Evolutionary conservation across 1,140 invertebrate genomes (phyloP), one percentile per base, ranked within the genome.

Genomic region (Atta colombica): DNA sequence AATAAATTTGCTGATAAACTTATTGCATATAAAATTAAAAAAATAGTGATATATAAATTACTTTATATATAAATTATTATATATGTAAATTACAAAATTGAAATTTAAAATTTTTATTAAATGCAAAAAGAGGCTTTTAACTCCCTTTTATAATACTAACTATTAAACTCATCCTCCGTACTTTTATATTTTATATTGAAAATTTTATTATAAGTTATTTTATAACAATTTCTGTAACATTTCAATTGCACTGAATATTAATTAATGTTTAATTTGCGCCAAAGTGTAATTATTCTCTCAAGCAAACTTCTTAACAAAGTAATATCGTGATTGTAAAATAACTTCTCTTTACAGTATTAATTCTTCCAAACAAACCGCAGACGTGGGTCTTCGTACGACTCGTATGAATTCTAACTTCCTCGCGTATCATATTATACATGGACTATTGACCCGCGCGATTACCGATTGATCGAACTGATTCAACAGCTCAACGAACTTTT

Each of bases 311-410:
- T 31, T 45, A 60, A 25, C 55, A 12, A 84, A 61, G 39, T 35
- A 65, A 75, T 49, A 58, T 75, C 80, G 69, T 45, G 55, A 49
- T 74, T 55, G 58, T 45, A 61, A 61, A n/a, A n/a, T 61, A 75
- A 75, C 6, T 60, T 55, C 16, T 49, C 28, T 74, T 84, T 14
- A 35, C 28, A 39, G n/a, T 63, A 84, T 89, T 75, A 75, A 85
- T 90, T 87, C 88, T 90, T 90, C 88, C 88, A 89, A 63, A 90
- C 80, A 66, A 45, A 31, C 86, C 82, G 58, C 77, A 60, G n/a
- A 55, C 51, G 71, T 75, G 77, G 58, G 88, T 82, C 88, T 89
- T 89, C 84, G 88, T 89, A 87, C 45, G 45, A 74, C 14, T 21
- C n/a, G 31, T 66, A 55, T 45, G 55, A 81, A 75, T 87, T 82